phyloP scores from a whole-genome alignment of 2,888 invertebrate species.

The Drosophila borborema region DNA sequence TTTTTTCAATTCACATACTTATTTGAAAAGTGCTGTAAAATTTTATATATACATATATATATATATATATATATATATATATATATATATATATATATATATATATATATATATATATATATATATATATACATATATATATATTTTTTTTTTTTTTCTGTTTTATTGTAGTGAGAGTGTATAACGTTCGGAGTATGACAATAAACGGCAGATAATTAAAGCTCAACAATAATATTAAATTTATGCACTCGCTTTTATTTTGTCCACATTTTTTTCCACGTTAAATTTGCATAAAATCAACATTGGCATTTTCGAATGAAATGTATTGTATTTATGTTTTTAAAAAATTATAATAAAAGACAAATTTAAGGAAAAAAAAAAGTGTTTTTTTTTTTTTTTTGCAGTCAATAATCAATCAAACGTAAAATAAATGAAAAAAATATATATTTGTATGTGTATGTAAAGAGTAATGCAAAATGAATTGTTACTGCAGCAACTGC shows the following conservation, averaged over 20 bases:
- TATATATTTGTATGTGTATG: constrained; percentile 30
- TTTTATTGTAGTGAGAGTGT: constrained; percentile 33
- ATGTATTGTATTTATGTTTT: constrained; percentile 41
- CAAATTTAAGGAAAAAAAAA: constrained; percentile 6
- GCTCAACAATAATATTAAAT: constrained; percentile 69
- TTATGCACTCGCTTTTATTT: constrained; percentile 58
- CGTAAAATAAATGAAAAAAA: constrained; percentile 70
- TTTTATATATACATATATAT: too few species aligned
- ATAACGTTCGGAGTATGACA: constrained; percentile 49
- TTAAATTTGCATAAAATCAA: constrained; percentile 77
- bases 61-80: too few species aligned
- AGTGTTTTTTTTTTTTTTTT: constrained; percentile 16
- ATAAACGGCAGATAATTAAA: constrained; percentile 76
- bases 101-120: too few species aligned
- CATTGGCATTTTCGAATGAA: constrained; percentile 72
- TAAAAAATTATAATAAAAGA: background rate
- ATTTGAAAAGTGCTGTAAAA: constrained; percentile 8
- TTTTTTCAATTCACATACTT: background rate
- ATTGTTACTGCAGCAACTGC: constrained; percentile 35
- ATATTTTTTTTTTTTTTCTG: background rate
- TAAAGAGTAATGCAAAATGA: constrained; percentile 46
- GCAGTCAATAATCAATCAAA: constrained; percentile 73
- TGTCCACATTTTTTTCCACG: constrained; percentile 16
- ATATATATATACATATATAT: too few species aligned
- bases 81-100: too few species aligned